phyloP scores from a whole-genome alignment of 2,113 vertebrate species.

The Hemicordylus capensis region DNA sequence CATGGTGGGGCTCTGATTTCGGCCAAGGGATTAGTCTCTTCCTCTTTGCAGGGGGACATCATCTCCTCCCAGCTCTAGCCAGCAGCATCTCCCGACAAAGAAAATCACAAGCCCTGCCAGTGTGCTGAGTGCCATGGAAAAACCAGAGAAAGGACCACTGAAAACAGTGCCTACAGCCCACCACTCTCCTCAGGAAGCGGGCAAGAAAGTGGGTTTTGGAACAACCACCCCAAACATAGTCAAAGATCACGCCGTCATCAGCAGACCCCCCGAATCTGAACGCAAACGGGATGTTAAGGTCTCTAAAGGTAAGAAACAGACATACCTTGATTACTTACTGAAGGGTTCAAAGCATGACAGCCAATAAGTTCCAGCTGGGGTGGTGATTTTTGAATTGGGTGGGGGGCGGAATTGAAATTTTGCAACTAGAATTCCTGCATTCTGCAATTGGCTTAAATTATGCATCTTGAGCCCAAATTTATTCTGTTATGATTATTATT shows the following conservation, averaged over 20 bases:
- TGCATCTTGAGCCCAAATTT: too few species aligned
- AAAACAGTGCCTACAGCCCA: background rate
- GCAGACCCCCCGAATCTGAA: conserved; percentile 6
- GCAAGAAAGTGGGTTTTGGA: rapidly evolving
- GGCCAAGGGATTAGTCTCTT: background rate
- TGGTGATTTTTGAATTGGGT: background rate
- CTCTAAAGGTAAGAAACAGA: conserved; percentile 59
- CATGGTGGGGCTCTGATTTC: too few species aligned
- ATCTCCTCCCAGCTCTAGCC: conserved; percentile 1
- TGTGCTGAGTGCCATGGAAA: background rate
- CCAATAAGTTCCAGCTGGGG: too few species aligned
- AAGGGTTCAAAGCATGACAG: too few species aligned
- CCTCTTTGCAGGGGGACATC: conserved; percentile 39
- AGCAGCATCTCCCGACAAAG: conserved; percentile 20
- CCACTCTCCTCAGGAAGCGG: background rate
- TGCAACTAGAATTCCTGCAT: too few species aligned
- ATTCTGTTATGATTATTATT: too few species aligned
- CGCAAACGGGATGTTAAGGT: conserved; percentile 36
- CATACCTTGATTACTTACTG: background rate
- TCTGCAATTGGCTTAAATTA: too few species aligned
- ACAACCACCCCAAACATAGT: rapidly evolving
- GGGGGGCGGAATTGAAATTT: too few species aligned
- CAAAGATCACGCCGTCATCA: background rate
- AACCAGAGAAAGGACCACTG: background rate
- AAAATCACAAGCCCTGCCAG: background rate